Conservation (phyloP, 1,140 invertebrate species). For the Cotesia vestalis region DNA sequence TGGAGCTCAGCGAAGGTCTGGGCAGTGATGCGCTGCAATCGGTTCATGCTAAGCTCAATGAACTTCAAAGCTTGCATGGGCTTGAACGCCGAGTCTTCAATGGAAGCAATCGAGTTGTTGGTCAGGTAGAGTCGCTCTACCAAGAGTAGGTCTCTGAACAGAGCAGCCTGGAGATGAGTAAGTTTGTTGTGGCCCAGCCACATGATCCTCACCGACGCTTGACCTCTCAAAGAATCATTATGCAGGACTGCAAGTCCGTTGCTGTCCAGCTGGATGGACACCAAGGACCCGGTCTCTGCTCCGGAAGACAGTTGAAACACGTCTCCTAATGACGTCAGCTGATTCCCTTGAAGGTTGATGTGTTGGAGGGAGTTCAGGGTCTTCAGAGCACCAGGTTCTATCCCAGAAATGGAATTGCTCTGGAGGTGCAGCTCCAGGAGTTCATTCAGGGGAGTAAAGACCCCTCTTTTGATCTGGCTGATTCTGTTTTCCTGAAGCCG, state of each 20-base stretch:
- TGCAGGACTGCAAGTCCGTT: constrained; percentile 83
- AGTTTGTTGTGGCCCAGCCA: constrained; percentile 86
- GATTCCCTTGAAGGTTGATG: constrained; percentile 87
- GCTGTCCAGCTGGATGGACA: constrained; percentile 85
- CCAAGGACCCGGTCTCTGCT: constrained; percentile 68
- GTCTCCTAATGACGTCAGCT: constrained; percentile 79
- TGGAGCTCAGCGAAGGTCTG: constrained; percentile 76
- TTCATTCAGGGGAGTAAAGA: constrained; percentile 82
- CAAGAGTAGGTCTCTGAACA: constrained; percentile 79
- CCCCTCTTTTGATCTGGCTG: constrained; percentile 75
- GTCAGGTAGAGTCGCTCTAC: constrained; percentile 83
- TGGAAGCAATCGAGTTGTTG: constrained; percentile 82
- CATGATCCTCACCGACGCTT: constrained; percentile 84
- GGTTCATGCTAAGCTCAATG: constrained; percentile 82
- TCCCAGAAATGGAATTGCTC: constrained; percentile 82
- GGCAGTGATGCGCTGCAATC: constrained; percentile 71
- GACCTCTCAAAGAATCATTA: constrained; percentile 79
- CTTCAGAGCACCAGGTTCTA: constrained; percentile 84
- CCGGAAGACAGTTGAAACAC: constrained; percentile 72
- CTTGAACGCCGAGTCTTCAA: constrained; percentile 82
- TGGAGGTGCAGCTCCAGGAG: constrained; percentile 87
- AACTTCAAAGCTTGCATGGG: constrained; percentile 79
- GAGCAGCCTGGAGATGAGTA: constrained; percentile 73
- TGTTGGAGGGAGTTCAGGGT: constrained; percentile 86
- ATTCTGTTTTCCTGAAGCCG: constrained; percentile 87